Conservation (phyloP, 2,888 invertebrate species). For the Nymphalis urticae region DNA sequence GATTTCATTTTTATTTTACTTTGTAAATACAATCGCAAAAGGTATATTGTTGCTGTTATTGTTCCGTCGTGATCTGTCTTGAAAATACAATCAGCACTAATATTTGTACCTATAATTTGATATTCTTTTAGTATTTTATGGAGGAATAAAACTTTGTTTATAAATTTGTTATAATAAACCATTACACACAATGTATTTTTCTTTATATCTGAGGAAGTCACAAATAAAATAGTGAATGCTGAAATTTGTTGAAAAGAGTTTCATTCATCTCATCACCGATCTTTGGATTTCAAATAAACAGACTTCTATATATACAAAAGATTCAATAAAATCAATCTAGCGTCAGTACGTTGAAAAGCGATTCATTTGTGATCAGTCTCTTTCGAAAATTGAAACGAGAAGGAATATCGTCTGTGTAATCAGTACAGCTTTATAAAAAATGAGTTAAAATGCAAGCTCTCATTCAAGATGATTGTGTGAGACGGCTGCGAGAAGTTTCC, state of each 20-base stretch:
- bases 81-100: background rate
- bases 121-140: background rate
- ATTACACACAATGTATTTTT: too few species aligned
- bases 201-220: too few species aligned
- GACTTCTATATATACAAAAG: background rate
- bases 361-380: slow-evolving; percentile 1
- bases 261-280: background rate
- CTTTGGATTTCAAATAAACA: too few species aligned
- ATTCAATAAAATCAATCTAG: slow-evolving; percentile 1
- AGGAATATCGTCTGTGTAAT: slow-evolving; percentile 12
- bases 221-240: too few species aligned
- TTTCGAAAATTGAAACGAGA: slow-evolving; percentile 6
- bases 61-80: background rate
- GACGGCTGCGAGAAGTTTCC: slow-evolving; percentile 33
- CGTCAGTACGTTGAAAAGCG: background rate
- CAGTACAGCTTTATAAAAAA: slow-evolving; percentile 20
- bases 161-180: background rate
- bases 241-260: background rate
- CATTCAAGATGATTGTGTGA: slow-evolving; percentile 24
- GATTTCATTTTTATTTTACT: slow-evolving; percentile 16
- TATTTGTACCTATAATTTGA: background rate
- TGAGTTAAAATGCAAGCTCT: slow-evolving; percentile 17
- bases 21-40: slow-evolving; percentile 5
- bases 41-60: background rate
- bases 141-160: background rate